These are phyloP conservation scores for Okapia johnstoni DNA, from an alignment of 2,113 vertebrate species.

Conservation along the genomic window DNA sequence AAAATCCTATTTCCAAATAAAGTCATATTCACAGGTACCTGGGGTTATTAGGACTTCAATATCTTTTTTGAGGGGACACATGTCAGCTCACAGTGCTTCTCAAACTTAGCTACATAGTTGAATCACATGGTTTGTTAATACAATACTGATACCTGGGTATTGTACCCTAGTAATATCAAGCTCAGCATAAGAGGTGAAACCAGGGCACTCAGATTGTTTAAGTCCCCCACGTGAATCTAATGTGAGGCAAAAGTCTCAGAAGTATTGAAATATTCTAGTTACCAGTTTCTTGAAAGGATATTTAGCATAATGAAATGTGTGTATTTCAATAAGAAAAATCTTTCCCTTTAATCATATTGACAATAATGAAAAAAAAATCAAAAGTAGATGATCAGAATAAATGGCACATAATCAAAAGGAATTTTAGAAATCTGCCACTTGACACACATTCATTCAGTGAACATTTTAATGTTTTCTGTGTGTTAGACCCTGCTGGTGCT, in stretches of 20 bases:
- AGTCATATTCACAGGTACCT: neutral
- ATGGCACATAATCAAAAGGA: neutral
- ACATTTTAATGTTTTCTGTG: neutral
- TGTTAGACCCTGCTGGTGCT: too few species aligned
- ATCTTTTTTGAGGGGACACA: neutral
- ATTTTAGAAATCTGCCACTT: neutral
- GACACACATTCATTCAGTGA: neutral
- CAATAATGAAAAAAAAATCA: neutral
- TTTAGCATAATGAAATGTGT: neutral
- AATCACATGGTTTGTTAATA: neutral
- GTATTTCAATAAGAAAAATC: neutral
- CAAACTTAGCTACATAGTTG: neutral
- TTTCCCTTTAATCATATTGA: constrained; percentile 17
- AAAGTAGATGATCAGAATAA: neutral
- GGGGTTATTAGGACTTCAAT: neutral
- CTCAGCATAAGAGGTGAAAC: neutral
- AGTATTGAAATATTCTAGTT: neutral
- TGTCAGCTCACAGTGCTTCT: neutral
- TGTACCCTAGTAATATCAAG: neutral
- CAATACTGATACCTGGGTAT: neutral
- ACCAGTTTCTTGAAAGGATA: neutral
- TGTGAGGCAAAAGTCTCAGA: neutral
- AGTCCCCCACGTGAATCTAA: neutral
- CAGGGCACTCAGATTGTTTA: neutral
- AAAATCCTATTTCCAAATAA: neutral